Percentiles rank a stretch among this genome's conserved stretches.
Conservation (phyloP, 1,140 invertebrate species). For the Campoletis sonorensis region DNA sequence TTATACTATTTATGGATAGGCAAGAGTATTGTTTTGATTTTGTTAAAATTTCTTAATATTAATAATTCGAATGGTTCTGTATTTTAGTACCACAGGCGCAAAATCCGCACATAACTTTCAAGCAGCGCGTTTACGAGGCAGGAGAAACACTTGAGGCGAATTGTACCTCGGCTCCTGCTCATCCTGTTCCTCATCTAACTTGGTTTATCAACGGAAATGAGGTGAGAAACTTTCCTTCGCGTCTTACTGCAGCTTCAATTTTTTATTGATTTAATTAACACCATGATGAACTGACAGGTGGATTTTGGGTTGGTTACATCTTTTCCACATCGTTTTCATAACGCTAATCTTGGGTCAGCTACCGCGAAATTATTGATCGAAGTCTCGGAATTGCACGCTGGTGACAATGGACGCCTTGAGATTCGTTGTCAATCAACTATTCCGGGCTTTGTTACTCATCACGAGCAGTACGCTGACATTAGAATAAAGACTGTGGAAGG, state of each 20-base stretch:
- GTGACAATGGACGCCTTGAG: conserved; percentile 81
- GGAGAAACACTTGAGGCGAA: conserved; percentile 86
- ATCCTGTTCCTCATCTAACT: conserved; percentile 86
- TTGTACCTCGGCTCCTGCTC: conserved; percentile 85
- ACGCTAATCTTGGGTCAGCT: conserved; percentile 64
- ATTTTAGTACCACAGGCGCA: conserved; percentile 83
- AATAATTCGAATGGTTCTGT: not conserved
- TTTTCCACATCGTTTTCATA: conserved; percentile 64
- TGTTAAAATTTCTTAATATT: too few relatives aligned
- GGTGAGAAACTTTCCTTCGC: conserved; percentile 75
- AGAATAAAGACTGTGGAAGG: conserved; percentile 81
- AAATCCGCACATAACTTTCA: conserved; percentile 84
- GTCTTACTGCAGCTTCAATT: not conserved
- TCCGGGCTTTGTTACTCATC: conserved; percentile 80
- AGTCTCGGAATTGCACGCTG: conserved; percentile 80
- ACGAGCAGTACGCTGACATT: conserved; percentile 82
- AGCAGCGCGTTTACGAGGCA: conserved; percentile 81
- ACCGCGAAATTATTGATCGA: conserved; percentile 78
- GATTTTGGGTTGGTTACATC: conserved; percentile 63
- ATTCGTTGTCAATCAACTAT: conserved; percentile 86
- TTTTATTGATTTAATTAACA: not conserved
- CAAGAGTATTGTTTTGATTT: too few relatives aligned
- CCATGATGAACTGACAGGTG: conserved; percentile 57
- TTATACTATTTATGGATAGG: too few relatives aligned
- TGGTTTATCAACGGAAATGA: conserved; percentile 90